Base-by-base conservation (phyloP, 23 tunicate genomes). In the Botrylloides violaceus region DNA sequence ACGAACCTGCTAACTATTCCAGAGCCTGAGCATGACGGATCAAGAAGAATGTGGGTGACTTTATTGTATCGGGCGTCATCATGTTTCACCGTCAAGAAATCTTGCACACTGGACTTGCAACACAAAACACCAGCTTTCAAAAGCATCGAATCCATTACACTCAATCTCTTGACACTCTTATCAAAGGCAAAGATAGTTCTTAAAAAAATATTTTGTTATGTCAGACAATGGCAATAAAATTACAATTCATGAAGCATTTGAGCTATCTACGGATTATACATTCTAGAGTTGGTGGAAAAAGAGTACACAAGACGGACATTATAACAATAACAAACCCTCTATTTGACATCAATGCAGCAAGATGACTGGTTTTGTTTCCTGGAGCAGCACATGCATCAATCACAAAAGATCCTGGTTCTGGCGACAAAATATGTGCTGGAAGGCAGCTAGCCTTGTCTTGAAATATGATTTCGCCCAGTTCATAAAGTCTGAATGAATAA, bases 331-430 rank as follows among this genome's bases (percentile, higher is more conserved):
- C 24, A 31, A 34, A 68, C 74, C 74, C 97, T 2, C 80, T 90
- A 38, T 90, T 90, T 21, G 80, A 34, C 97, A 90, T 90, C 2
- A 90, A 24, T 0, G 94, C 75, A 33, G 98, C 81, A 19, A 93
- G 43, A 66, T 93, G 98, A 34, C 87, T 81, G 7, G 98, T 93
- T 77, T 93, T 93, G 37, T 93, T 93, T 48, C 98, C 98, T 34
- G 98, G 98, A 9, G 98, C 98, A 5, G 98, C 94, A 81, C 94
- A 85, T 7, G 94, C 87, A 78, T 93, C 98, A 25, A 93, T 81
- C 3, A 93, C 94, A 58, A 43, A 33, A n/a, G 72, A 36, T 36
- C 66, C 62, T 33, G 63, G 49, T 20, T 66, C 37, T 60, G 98
- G 98, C 36, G 59, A 21, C 48, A 93, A 57, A 38, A 81, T 78